These are phyloP conservation scores for Prunella strophiata DNA, from an alignment of 2,797 vertebrate species.

Conservation along the genomic window DNA sequence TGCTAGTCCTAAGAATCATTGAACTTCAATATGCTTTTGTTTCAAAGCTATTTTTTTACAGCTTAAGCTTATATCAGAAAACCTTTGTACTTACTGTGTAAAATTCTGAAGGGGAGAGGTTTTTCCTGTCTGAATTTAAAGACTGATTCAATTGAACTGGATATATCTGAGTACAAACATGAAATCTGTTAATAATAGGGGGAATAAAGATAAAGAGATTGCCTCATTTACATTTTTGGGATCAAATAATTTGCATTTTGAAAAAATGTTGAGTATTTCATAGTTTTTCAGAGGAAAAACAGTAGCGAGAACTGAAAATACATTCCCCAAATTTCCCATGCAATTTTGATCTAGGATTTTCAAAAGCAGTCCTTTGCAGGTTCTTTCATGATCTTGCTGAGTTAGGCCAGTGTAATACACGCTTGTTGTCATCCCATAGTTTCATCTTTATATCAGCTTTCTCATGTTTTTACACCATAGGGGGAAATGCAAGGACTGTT, in stretches of 20 bases:
- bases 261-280: neutral
- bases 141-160: neutral
- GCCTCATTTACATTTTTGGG: fast-evolving
- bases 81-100: neutral
- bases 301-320: neutral
- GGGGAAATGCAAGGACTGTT: neutral
- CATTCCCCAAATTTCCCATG: neutral
- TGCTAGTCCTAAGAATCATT: neutral
- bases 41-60: neutral
- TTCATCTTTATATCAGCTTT: neutral
- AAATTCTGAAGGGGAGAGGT: neutral
- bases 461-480: neutral
- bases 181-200: neutral
- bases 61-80: neutral
- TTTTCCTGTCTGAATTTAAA: neutral
- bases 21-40: neutral
- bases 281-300: neutral
- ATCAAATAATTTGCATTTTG: neutral
- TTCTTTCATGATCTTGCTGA: neutral
- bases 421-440: neutral
- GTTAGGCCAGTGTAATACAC: neutral
- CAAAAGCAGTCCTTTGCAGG: neutral
- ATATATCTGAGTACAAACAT: neutral
- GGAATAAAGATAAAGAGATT: neutral
- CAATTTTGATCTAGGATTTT: neutral